Evolutionary conservation across 2,888 invertebrate species (phyloP).

Genomic region (Luffia ferchaultella): DNA sequence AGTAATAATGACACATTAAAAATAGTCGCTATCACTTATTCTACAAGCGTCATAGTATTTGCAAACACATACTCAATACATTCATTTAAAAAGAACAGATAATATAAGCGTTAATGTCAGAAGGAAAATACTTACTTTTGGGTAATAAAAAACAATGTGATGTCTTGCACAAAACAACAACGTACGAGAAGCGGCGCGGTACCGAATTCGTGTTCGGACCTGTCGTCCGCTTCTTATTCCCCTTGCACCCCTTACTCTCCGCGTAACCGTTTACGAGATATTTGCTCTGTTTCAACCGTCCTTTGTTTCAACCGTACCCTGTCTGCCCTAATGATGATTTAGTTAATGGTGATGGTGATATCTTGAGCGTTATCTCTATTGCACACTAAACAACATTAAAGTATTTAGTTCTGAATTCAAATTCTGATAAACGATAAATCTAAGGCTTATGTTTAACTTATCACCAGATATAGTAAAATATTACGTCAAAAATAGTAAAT

Average conservation of each 20-base stretch:
- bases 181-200: neutral
- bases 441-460: too few species aligned
- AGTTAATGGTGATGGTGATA: too few species aligned
- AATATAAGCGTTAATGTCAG: slow-evolving; percentile 1
- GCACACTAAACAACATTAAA: too few species aligned
- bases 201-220: neutral
- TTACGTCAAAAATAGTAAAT: too few species aligned
- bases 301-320: neutral
- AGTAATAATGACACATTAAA: slow-evolving; percentile 5
- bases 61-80: slow-evolving; percentile 5
- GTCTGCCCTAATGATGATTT: neutral
- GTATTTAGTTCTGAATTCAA: too few species aligned
- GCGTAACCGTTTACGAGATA: neutral
- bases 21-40: slow-evolving; percentile 4
- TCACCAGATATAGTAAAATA: too few species aligned
- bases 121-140: slow-evolving; percentile 5
- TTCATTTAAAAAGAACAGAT: slow-evolving; percentile 2
- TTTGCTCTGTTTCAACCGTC: neutral
- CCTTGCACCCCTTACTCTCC: slow-evolving; percentile 2
- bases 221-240: slow-evolving; percentile 1
- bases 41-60: slow-evolving; percentile 6
- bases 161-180: neutral
- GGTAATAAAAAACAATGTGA: slow-evolving; percentile 3
- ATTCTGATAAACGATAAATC: too few species aligned
- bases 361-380: too few species aligned